A percentile compares a stretch with the other conserved stretches of the same genome.
phyloP scores from a whole-genome alignment of 1,140 invertebrate genomes.

The Drosophila sp. region DNA sequence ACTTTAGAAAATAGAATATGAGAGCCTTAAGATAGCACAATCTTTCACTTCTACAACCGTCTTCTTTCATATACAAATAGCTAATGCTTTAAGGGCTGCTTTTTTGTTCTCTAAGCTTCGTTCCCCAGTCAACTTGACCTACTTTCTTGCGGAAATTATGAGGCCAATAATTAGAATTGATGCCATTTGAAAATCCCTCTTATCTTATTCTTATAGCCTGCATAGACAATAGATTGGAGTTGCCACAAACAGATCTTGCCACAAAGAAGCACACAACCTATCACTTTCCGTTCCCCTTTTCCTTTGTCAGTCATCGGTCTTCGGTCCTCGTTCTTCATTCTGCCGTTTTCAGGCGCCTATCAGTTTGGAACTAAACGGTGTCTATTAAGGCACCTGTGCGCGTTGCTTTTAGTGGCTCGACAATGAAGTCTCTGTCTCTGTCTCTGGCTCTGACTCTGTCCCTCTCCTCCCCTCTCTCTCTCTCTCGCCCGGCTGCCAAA shows the following conservation, averaged over 20 bases:
- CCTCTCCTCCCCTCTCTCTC: background rate
- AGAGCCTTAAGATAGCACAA: too few species aligned
- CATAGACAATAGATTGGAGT: background rate
- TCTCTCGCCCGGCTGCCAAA: conserved; percentile 8
- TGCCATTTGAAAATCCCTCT: background rate
- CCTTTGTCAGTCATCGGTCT: too few species aligned
- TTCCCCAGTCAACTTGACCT: too few species aligned
- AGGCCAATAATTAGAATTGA: background rate
- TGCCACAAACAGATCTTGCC: background rate
- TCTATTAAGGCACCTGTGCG: conserved; percentile 43
- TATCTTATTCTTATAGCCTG: background rate
- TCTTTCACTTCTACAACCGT: too few species aligned
- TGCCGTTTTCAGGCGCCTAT: conserved; percentile 5
- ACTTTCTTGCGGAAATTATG: too few species aligned
- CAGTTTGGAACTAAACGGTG: conserved; percentile 31
- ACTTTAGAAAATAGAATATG: too few species aligned
- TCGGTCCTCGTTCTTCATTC: background rate
- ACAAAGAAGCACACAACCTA: background rate
- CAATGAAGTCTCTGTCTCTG: background rate
- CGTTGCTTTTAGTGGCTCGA: conserved; percentile 15
- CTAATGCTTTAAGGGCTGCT: too few species aligned
- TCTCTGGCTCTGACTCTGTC: background rate
- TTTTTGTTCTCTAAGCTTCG: too few species aligned
- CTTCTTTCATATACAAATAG: too few species aligned
- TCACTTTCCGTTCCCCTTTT: background rate